These are phyloP conservation scores for Caenorhabditis elegans DNA, from an alignment of 1,140 invertebrate genomes.

Conservation along the genomic window DNA sequence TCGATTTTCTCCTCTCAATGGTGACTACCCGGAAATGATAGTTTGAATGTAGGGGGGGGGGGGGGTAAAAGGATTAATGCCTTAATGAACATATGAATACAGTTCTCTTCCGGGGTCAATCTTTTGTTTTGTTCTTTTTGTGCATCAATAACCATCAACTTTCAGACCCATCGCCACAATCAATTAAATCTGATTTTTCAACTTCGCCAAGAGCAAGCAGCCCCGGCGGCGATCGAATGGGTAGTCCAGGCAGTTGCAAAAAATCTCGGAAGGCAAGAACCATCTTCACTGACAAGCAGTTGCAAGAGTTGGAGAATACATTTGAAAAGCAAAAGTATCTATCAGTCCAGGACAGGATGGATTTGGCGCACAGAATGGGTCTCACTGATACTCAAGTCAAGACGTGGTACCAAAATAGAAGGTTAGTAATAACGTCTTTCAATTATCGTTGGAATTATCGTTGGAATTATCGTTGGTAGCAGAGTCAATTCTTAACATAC, in stretches of 20 bases:
- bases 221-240: not conserved
- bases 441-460: not conserved
- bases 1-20: not conserved
- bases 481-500: not conserved
- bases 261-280: slow-evolving; percentile 95
- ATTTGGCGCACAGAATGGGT: slow-evolving; percentile 89
- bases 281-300: slow-evolving; percentile 95
- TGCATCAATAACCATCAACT: slow-evolving; percentile 6
- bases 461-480: not conserved
- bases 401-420: slow-evolving; percentile 98
- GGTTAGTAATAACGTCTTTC: slow-evolving; percentile 75
- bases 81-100: slow-evolving; percentile 20
- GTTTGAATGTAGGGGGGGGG: not conserved
- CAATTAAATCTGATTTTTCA: slow-evolving; percentile 4
- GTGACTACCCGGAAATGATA: not conserved
- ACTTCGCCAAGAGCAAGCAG: not conserved
- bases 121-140: not conserved
- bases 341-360: slow-evolving; percentile 96
- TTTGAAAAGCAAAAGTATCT: slow-evolving; percentile 98
- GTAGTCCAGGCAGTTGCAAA: slow-evolving; percentile 70
- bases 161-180: not conserved
- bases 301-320: slow-evolving; percentile 86
- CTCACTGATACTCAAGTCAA: slow-evolving; percentile 98
- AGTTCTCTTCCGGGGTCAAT: not conserved
- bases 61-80: not conserved